These are phyloP conservation scores for Miichthys miiuy DNA, from an alignment of 2,797 vertebrate genomes.

Conservation along the genomic window DNA sequence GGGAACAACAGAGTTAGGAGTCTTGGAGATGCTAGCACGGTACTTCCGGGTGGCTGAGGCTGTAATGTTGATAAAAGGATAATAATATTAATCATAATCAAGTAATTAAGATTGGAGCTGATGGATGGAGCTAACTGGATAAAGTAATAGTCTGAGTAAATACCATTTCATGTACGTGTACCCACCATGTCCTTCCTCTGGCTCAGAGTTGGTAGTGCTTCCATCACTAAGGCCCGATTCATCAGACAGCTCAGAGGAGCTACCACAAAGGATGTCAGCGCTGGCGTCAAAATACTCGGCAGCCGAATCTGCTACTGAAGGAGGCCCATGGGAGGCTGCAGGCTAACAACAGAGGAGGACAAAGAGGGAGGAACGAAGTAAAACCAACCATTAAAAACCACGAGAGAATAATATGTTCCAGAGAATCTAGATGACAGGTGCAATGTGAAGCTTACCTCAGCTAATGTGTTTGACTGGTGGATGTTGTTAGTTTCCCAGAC, in stretches of 20 bases:
- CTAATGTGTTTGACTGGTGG: conserved; percentile 63
- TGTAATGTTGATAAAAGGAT: conserved; percentile 40
- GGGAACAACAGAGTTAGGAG: conserved; percentile 57
- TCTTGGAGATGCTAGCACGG: conserved; percentile 79
- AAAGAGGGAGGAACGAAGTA: background rate
- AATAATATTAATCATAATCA: background rate
- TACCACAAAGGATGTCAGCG: conserved; percentile 88
- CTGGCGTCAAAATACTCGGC: conserved; percentile 94
- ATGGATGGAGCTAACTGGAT: too few species aligned
- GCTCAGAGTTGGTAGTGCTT: conserved; percentile 90
- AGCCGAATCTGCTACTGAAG: conserved; percentile 89
- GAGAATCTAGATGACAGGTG: background rate
- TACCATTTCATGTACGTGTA: conserved; percentile 1
- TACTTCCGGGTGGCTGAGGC: conserved; percentile 82
- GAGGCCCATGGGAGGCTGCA: conserved; percentile 80
- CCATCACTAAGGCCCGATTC: conserved; percentile 91
- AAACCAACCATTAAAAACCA: conserved; percentile 6
- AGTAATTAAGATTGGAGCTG: background rate
- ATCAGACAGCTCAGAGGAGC: conserved; percentile 89
- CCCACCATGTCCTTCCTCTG: conserved; percentile 84
- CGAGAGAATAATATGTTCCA: accelerated
- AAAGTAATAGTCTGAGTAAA: background rate
- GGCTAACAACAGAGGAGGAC: conserved; percentile 54
- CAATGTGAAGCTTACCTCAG: conserved; percentile 68
- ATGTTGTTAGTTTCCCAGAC: conserved; percentile 77